Conservation (phyloP, 2,888 invertebrate genomes). For the Drosophila sordidula region DNA sequence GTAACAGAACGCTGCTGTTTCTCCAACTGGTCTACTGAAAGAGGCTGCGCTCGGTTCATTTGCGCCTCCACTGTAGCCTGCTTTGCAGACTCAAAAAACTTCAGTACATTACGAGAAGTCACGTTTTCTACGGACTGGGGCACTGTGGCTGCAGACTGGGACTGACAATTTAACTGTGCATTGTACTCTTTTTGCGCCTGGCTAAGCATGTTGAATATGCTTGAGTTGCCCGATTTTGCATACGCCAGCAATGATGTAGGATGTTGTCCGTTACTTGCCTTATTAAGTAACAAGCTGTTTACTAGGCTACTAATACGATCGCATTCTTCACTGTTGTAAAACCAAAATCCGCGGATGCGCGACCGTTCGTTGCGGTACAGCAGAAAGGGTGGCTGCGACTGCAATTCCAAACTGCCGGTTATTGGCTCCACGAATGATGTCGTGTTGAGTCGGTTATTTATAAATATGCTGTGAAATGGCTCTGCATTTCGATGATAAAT, state of each 20-base stretch:
- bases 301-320: slow-evolving; percentile 91
- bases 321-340: slow-evolving; percentile 96
- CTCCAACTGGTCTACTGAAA: slow-evolving; percentile 94
- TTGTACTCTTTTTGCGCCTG: slow-evolving; percentile 96
- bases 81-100: slow-evolving; percentile 90
- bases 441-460: slow-evolving; percentile 96
- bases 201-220: slow-evolving; percentile 94
- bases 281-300: slow-evolving; percentile 89
- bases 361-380: slow-evolving; percentile 94
- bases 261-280: slow-evolving; percentile 68
- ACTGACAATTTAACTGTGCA: slow-evolving; percentile 66
- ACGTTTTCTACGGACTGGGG: slow-evolving; percentile 85
- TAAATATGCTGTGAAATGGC: slow-evolving; percentile 96
- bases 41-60: slow-evolving; percentile 91
- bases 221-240: slow-evolving; percentile 85
- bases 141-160: slow-evolving; percentile 35
- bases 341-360: slow-evolving; percentile 97
- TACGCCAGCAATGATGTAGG: slow-evolving; percentile 17
- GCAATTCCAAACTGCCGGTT: slow-evolving; percentile 94
- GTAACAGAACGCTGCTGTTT: slow-evolving; percentile 93
- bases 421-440: slow-evolving; percentile 97
- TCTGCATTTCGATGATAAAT: slow-evolving; percentile 96
- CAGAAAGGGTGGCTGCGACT: slow-evolving; percentile 96
- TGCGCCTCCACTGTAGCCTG: slow-evolving; percentile 87
- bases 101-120: slow-evolving; percentile 93